These are phyloP conservation scores for Toxotes lorentzi DNA, from an alignment of 2,797 vertebrate genomes.

Conservation along the genomic window DNA sequence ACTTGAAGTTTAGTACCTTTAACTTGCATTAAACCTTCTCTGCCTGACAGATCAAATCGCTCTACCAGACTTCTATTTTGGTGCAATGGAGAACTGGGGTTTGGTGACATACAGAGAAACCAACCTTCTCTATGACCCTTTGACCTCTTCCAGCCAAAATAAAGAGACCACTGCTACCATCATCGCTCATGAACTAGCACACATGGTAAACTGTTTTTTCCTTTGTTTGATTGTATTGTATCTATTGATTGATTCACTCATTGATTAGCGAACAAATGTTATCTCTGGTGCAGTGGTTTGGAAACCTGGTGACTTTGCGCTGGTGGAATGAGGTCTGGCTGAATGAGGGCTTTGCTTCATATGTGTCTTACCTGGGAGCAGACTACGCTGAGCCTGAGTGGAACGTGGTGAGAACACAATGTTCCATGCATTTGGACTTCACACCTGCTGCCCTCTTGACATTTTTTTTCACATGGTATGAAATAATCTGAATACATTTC, in stretches of 20 bases:
- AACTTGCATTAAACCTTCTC: not conserved
- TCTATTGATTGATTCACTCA: not conserved
- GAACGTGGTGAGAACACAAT: constrained; percentile 86
- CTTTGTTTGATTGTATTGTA: not conserved
- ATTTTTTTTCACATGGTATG: not conserved
- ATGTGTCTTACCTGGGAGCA: constrained; percentile 92
- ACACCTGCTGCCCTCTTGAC: not conserved
- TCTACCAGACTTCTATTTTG: constrained; percentile 92
- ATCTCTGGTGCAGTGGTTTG: constrained; percentile 90
- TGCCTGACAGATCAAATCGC: constrained; percentile 89
- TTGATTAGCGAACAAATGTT: not conserved
- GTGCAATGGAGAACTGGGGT: constrained; percentile 98
- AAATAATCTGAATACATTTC: not conserved
- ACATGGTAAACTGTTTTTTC: constrained; percentile 86
- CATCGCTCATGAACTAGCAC: constrained; percentile 92
- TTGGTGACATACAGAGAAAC: constrained; percentile 93
- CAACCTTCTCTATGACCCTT: constrained; percentile 83
- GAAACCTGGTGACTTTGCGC: constrained; percentile 94
- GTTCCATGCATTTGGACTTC: not conserved
- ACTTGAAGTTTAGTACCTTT: no score
- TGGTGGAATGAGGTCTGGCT: constrained; percentile 99
- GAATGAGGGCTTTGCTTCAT: constrained; percentile 96
- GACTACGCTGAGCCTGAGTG: constrained; percentile 83
- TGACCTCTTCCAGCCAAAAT: constrained; percentile 88
- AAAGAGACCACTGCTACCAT: constrained; percentile 90